phyloP scores from a whole-genome alignment of 1,140 invertebrate species.

The Aphaenogaster ashmeadi region DNA sequence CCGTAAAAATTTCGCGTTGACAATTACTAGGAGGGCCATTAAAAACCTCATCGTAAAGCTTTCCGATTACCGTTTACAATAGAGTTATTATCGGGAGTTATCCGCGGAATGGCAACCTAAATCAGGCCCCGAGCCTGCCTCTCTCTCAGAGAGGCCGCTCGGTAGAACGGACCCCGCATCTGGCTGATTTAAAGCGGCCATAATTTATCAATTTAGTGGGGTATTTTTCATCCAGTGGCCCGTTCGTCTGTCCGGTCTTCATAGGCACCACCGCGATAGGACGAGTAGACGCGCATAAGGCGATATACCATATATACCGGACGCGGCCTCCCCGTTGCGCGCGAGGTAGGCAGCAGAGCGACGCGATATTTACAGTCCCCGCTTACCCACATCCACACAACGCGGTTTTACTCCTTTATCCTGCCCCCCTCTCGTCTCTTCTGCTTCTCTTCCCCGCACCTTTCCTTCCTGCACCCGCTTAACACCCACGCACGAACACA shows the following conservation, averaged over 20 bases:
- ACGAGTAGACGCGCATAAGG: conserved; percentile 56
- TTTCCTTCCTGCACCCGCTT: conserved; percentile 42
- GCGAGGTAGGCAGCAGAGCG: conserved; percentile 75
- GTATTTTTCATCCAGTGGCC: conserved; percentile 49
- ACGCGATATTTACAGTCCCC: conserved; percentile 75
- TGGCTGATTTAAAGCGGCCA: conserved; percentile 49
- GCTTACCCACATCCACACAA: conserved; percentile 70
- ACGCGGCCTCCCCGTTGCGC: conserved; percentile 72
- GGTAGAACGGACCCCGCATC: conserved; percentile 34
- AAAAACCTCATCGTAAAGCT: conserved; percentile 5
- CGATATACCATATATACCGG: conserved; percentile 63
- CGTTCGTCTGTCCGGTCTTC: conserved; percentile 43
- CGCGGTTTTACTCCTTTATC: conserved; percentile 66
- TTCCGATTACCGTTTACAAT: conserved; percentile 10
- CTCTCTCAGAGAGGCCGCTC: background rate
- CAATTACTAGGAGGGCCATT: background rate
- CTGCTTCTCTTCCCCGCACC: background rate
- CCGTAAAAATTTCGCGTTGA: background rate
- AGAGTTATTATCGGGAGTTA: conserved; percentile 26
- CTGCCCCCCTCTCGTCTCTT: background rate
- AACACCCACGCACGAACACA: conserved; percentile 69
- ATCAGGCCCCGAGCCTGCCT: conserved; percentile 29
- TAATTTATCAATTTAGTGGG: conserved; percentile 65
- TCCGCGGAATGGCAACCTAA: conserved; percentile 27
- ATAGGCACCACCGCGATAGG: conserved; percentile 32